Conservation (phyloP, 1,140 invertebrate genomes). For the Brachionus asplanchnoidis region DNA sequence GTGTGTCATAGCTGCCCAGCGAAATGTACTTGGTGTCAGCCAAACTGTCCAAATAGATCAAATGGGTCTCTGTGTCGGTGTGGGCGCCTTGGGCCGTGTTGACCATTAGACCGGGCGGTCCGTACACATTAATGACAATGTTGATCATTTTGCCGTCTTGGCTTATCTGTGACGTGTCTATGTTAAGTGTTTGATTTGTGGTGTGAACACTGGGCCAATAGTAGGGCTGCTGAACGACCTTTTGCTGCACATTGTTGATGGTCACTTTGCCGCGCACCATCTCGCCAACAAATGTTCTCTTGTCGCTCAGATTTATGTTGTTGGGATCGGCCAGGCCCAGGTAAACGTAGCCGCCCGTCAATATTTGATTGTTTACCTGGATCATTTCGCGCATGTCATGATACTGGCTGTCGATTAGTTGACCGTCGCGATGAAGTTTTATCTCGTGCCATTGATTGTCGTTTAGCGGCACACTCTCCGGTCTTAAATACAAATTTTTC, state of each 20-base stretch:
- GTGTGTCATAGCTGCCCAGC: background rate
- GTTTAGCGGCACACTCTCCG: background rate
- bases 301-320: constrained; percentile 32
- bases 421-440: constrained; percentile 26
- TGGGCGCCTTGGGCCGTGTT: background rate
- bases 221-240: constrained; percentile 32
- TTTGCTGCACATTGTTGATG: constrained; percentile 39
- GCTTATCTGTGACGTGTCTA: constrained; percentile 24
- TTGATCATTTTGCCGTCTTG: constrained; percentile 40
- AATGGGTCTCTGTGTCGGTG: constrained; percentile 1
- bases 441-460: constrained; percentile 40
- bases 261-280: constrained; percentile 38
- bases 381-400: constrained; percentile 31
- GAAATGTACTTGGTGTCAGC: constrained; percentile 26
- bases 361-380: background rate
- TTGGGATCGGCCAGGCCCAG: constrained; percentile 28
- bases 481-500: constrained; percentile 24
- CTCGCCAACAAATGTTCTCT: constrained; percentile 19
- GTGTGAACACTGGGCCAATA: constrained; percentile 27
- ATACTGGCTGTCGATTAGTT: constrained; percentile 20
- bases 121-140: constrained; percentile 39
- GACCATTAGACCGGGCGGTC: constrained; percentile 26
- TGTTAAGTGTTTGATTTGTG: constrained; percentile 35
- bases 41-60: constrained; percentile 40
- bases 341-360: constrained; percentile 27